Percentiles rank a stretch among this genome's conserved stretches.
phyloP scores from a whole-genome alignment of 1,140 invertebrate species.

The Lepidotrigona ventralis region DNA sequence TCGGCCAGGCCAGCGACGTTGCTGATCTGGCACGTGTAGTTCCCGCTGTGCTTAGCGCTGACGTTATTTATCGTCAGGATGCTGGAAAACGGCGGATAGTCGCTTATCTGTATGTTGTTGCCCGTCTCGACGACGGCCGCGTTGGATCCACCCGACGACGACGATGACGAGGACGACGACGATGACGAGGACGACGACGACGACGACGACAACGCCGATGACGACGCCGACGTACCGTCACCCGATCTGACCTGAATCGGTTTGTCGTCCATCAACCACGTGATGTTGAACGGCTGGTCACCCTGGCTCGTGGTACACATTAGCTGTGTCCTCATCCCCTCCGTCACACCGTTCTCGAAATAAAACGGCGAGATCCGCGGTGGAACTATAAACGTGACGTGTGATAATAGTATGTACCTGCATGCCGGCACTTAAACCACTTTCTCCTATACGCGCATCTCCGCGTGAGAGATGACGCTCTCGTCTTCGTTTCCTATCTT shows the following conservation, averaged over 20 bases:
- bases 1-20: slow-evolving; percentile 82
- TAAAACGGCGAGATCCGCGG: slow-evolving; percentile 82
- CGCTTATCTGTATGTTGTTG: slow-evolving; percentile 79
- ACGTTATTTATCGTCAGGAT: slow-evolving; percentile 84
- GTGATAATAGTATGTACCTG: slow-evolving; percentile 60
- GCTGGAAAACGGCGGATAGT: slow-evolving; percentile 80
- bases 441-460: slow-evolving; percentile 38
- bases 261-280: slow-evolving; percentile 83
- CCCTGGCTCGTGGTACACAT: slow-evolving; percentile 84
- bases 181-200: slow-evolving; percentile 53
- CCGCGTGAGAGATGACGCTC: slow-evolving; percentile 15
- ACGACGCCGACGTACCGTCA: slow-evolving; percentile 60
- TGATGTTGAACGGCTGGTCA: slow-evolving; percentile 82
- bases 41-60: slow-evolving; percentile 83
- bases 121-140: slow-evolving; percentile 56
- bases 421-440: slow-evolving; percentile 18
- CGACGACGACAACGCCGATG: slow-evolving; percentile 45
- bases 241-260: slow-evolving; percentile 69
- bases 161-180: slow-evolving; percentile 51
- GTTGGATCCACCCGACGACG: slow-evolving; percentile 44
- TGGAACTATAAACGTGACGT: slow-evolving; percentile 81
- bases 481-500: background rate
- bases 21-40: slow-evolving; percentile 84
- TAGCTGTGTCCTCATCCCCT: slow-evolving; percentile 84
- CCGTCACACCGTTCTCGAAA: slow-evolving; percentile 81